Evolutionary conservation across 2,888 invertebrate species (phyloP).

Genomic region (Panopea generosa): DNA sequence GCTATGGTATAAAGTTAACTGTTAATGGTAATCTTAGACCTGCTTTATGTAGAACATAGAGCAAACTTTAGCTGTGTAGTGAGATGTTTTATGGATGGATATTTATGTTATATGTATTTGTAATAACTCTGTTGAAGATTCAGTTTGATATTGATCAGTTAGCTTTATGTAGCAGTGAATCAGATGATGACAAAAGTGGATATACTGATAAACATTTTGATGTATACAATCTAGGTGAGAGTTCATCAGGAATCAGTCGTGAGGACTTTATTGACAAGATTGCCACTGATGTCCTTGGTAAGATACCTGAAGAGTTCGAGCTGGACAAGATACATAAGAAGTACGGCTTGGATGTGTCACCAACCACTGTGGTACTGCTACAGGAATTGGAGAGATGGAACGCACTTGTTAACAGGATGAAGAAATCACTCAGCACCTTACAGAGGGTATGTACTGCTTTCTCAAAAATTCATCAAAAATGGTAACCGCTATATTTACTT

Average conservation of each 20-base stretch:
- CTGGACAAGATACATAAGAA: conserved; percentile 92
- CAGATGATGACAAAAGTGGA: too few relatives aligned
- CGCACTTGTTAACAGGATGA: conserved; percentile 90
- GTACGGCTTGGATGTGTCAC: conserved; percentile 92
- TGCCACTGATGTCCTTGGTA: conserved; percentile 91
- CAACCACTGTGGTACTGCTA: conserved; percentile 93
- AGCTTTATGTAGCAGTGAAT: too few relatives aligned
- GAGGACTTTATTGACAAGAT: conserved; percentile 94
- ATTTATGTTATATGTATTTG: too few relatives aligned
- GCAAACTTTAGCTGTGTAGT: too few relatives aligned
- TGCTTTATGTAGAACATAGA: too few relatives aligned
- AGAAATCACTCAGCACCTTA: conserved; percentile 90
- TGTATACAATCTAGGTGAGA: conserved; percentile 89
- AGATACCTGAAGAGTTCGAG: conserved; percentile 92
- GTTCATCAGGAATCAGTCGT: conserved; percentile 91
- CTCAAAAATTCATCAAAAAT: not conserved
- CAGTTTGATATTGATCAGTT: too few relatives aligned
- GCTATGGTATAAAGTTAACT: too few relatives aligned
- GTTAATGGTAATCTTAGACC: too few relatives aligned
- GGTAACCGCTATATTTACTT: not conserved
- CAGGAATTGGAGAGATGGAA: conserved; percentile 96
- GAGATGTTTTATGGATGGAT: too few relatives aligned
- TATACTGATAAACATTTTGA: too few relatives aligned
- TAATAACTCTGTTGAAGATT: too few relatives aligned
- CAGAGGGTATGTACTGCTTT: conserved; percentile 81